phyloP scores from a whole-genome alignment of 2,797 vertebrate species.

The Lateolabrax maculatus region DNA sequence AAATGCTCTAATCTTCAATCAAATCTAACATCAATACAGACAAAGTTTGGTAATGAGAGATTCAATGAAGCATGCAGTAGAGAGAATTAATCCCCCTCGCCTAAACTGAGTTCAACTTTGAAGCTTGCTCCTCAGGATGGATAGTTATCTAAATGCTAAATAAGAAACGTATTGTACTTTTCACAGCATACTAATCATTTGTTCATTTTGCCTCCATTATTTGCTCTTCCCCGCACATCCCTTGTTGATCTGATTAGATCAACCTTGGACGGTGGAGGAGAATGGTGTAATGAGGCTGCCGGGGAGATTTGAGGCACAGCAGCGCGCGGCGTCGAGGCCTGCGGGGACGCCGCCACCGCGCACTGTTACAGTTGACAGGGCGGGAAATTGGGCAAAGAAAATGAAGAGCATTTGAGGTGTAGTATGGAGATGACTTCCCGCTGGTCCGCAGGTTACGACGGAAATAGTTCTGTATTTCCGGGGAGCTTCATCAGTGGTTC shows the following conservation, averaged over 20 bases:
- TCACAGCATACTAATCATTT: conserved; percentile 99
- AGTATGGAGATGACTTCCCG: conserved; percentile 32
- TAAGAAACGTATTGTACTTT: conserved; percentile 99
- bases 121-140: conserved; percentile 97
- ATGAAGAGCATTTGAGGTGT: conserved; percentile 39
- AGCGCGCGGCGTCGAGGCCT: conserved; percentile 52
- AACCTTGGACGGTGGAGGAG: conserved; percentile 87
- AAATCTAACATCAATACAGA: conserved; percentile 99
- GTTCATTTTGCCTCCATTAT: conserved; percentile 97
- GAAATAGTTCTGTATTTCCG: conserved; percentile 15
- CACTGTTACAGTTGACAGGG: conserved; percentile 54
- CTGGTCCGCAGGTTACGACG: conserved; percentile 15
- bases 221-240: conserved; percentile 92
- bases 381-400: conserved; percentile 47
- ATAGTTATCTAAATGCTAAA: conserved; percentile 99
- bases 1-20: conserved; percentile 99
- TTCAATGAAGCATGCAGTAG: conserved; percentile 99
- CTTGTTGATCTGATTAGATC: conserved; percentile 96
- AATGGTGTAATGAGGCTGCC: conserved; percentile 84
- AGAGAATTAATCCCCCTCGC: conserved; percentile 99
- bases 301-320: conserved; percentile 62
- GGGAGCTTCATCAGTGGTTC: conserved; percentile 10
- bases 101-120: conserved; percentile 99
- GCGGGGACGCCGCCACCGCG: conserved; percentile 20
- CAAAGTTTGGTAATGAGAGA: conserved; percentile 99